Evolutionary conservation across 2,797 vertebrate genomes (phyloP).

Genomic region (Channallabes apus): DNA sequence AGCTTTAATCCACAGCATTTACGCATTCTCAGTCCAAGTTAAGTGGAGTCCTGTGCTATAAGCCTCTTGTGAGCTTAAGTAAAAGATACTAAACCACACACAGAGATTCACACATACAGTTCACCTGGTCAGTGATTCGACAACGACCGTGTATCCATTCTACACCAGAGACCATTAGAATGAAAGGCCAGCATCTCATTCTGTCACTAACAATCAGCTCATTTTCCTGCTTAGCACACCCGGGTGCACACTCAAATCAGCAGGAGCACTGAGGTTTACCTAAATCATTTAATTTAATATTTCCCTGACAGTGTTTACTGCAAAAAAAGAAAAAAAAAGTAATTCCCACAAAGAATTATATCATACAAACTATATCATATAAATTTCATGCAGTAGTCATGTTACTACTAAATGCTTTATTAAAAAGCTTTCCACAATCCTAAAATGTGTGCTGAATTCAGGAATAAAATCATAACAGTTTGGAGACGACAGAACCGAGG

Average conservation of each 20-base stretch:
- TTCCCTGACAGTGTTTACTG: constrained; percentile 28
- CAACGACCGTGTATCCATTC: background rate
- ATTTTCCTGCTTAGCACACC: constrained; percentile 34
- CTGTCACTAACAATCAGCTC: constrained; percentile 51
- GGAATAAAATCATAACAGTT: background rate
- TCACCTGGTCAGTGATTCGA: constrained; percentile 7
- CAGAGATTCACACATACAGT: background rate
- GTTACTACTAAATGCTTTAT: background rate
- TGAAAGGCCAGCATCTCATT: constrained; percentile 51
- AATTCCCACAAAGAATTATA: background rate
- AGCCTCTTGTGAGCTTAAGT: constrained; percentile 33
- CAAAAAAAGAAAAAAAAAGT: background rate
- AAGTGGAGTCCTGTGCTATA: background rate
- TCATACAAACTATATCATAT: background rate
- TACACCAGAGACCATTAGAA: constrained; percentile 19
- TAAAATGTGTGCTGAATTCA: background rate
- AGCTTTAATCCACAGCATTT: constrained; percentile 1
- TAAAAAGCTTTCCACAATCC: background rate
- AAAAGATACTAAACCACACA: constrained; percentile 33
- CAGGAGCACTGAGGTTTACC: constrained; percentile 14
- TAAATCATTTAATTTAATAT: constrained; percentile 25
- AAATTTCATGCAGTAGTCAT: background rate
- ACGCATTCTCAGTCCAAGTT: constrained; percentile 17
- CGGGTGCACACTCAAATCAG: constrained; percentile 30
- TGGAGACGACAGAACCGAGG: background rate